Percentiles rank a stretch among this genome's conserved stretches.
Evolutionary conservation across 92 coral and sea anemone species (phyloP).

Genomic region (Palythoa heliodiscus): DNA sequence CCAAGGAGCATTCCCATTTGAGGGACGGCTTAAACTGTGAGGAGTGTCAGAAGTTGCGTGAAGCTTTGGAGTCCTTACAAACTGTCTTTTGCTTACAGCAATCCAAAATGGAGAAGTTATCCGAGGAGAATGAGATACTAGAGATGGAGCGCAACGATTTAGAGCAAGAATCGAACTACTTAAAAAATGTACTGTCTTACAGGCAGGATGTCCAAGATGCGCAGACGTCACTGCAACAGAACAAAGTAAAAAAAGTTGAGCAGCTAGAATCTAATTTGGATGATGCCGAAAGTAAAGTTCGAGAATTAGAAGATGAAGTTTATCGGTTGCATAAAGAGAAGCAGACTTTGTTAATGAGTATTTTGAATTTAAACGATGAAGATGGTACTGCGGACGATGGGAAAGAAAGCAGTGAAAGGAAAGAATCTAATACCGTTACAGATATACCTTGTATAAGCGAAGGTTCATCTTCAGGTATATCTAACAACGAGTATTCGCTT

Average conservation of each 20-base stretch:
- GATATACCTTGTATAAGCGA: not conserved
- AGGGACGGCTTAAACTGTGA: constrained; percentile 43
- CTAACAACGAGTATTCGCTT: not conserved
- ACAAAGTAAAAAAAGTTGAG: constrained; percentile 66
- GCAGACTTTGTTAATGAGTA: constrained; percentile 77
- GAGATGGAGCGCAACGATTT: constrained; percentile 76
- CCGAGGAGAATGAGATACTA: constrained; percentile 71
- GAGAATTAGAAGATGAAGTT: constrained; percentile 86
- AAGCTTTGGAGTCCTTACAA: constrained; percentile 52
- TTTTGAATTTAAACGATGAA: constrained; percentile 67
- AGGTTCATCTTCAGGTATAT: not conserved
- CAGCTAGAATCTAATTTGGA: constrained; percentile 77
- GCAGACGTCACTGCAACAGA: constrained; percentile 65
- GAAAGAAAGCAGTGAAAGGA: constrained; percentile 52
- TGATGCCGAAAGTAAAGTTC: constrained; percentile 85
- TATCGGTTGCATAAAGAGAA: constrained; percentile 85
- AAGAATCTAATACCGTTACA: constrained; percentile 16
- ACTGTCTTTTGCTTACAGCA: constrained; percentile 54
- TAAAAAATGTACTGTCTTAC: constrained; percentile 92
- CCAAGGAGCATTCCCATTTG: not conserved
- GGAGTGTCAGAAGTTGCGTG: constrained; percentile 59
- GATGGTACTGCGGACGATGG: constrained; percentile 57
- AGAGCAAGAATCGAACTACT: constrained; percentile 81
- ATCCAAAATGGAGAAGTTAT: constrained; percentile 58
- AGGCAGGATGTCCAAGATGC: constrained; percentile 85